A percentile compares a stretch with the other conserved stretches of the same genome.
phyloP scores from a whole-genome alignment of 2,113 vertebrate genomes.

The Dasyprocta punctata region DNA sequence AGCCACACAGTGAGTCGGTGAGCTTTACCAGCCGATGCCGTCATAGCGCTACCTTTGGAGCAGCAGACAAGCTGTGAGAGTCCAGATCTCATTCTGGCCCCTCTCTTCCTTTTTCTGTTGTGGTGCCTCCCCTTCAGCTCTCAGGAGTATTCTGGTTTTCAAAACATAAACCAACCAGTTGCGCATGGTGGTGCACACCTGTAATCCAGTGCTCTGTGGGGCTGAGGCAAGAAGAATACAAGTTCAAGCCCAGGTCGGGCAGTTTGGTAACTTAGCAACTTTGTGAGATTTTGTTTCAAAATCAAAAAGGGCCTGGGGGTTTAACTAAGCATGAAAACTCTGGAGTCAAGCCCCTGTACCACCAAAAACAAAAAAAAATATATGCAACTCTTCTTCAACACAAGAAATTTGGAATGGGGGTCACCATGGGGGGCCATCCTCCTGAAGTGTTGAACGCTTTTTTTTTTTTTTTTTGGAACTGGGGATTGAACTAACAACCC shows the following conservation, averaged over 20 bases:
- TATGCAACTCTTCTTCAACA: neutral
- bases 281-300: neutral
- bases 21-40: neutral
- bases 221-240: neutral
- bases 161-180: neutral
- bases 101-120: neutral
- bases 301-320: neutral
- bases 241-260: neutral
- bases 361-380: neutral
- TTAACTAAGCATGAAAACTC: neutral
- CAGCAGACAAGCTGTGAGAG: neutral
- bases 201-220: neutral
- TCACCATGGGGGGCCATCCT: neutral
- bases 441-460: fast-evolving
- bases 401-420: neutral
- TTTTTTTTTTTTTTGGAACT: no score
- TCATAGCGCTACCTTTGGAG: neutral
- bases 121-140: neutral
- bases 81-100: neutral
- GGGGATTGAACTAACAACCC: no score
- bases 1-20: neutral
- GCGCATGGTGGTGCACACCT: neutral
- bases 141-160: neutral
- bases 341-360: neutral
- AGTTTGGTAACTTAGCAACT: neutral